A percentile compares a stretch with the other conserved stretches of the same genome.
Evolutionary conservation across 2,888 invertebrate species (phyloP).

Genomic region (Venusia cambrica): DNA sequence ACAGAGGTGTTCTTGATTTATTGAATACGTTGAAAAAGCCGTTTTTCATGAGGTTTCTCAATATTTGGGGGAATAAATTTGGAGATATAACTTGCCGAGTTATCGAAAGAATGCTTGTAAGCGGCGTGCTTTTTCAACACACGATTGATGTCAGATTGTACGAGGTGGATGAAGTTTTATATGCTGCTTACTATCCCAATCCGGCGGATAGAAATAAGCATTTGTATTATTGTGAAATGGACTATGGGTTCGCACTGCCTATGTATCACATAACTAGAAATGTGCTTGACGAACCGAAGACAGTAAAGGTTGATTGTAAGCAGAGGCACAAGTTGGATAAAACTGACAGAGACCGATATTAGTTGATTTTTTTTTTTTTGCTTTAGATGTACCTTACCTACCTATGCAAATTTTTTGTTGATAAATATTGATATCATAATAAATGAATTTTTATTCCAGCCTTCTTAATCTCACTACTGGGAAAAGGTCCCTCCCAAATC

Average conservation of each 20-base stretch:
- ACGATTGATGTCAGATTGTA: constrained; percentile 62
- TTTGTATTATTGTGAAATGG: constrained; percentile 76
- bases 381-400: too few species aligned
- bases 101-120: constrained; percentile 59
- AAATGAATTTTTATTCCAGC: too few species aligned
- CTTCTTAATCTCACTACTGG: too few species aligned
- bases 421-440: too few species aligned
- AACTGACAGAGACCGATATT: constrained; percentile 47
- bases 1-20: constrained; percentile 74
- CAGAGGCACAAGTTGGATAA: constrained; percentile 58
- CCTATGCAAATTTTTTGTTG: too few species aligned
- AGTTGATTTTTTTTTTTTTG: constrained; percentile 16
- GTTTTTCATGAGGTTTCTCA: constrained; percentile 56
- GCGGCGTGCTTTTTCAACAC: constrained; percentile 57
- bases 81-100: constrained; percentile 61
- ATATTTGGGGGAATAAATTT: constrained; percentile 67
- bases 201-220: constrained; percentile 75
- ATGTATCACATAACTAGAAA: constrained; percentile 64
- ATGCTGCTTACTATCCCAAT: constrained; percentile 64
- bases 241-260: constrained; percentile 62
- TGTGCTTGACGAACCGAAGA: constrained; percentile 39
- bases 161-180: constrained; percentile 50
- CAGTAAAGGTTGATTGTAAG: constrained; percentile 56
- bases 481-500: too few species aligned
- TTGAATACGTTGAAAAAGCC: constrained; percentile 80